Evolutionary conservation across 2,797 vertebrate genomes (phyloP).

Genomic region (Danionella dracula): DNA sequence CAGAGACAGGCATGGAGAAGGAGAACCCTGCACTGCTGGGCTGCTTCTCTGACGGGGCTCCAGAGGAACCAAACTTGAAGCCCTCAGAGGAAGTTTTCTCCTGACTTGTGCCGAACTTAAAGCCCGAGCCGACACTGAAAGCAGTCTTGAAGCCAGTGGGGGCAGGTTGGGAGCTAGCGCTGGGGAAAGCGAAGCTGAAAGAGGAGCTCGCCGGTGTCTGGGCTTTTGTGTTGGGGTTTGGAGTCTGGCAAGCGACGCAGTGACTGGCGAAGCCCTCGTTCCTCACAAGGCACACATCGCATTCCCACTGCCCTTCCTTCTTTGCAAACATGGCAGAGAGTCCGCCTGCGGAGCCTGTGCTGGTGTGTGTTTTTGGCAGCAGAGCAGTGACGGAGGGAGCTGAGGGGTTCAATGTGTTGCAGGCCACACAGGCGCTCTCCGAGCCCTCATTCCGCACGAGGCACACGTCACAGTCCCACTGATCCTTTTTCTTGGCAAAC

Average conservation of each 20-base stretch:
- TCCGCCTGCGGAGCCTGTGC: too few relatives aligned
- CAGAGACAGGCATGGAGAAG: slow-evolving; percentile 71
- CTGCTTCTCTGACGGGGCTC: slow-evolving; percentile 54
- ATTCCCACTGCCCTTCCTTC: slow-evolving; percentile 70
- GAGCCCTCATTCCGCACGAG: slow-evolving; percentile 70
- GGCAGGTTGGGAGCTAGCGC: slow-evolving; percentile 60
- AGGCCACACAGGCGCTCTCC: slow-evolving; percentile 45
- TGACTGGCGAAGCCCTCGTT: slow-evolving; percentile 67
- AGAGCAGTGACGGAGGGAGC: too few relatives aligned
- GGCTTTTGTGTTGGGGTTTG: slow-evolving; percentile 70
- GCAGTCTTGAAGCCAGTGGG: slow-evolving; percentile 72
- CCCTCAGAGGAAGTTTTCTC: slow-evolving; percentile 61
- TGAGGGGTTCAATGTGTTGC: neutral
- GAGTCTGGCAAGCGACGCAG: slow-evolving; percentile 74
- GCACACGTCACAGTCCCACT: slow-evolving; percentile 86
- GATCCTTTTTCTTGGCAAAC: slow-evolving; percentile 58
- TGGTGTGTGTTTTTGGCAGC: too few relatives aligned
- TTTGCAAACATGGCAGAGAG: slow-evolving; percentile 52
- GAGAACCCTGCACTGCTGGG: slow-evolving; percentile 73
- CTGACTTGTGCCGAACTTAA: slow-evolving; percentile 81
- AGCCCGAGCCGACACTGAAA: slow-evolving; percentile 63
- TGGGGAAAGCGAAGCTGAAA: slow-evolving; percentile 61
- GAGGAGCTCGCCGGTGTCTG: slow-evolving; percentile 54
- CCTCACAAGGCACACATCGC: slow-evolving; percentile 63
- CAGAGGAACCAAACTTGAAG: slow-evolving; percentile 76